Evolutionary conservation across 2,888 invertebrate genomes (phyloP).

Genomic region (Phytoseiulus persimilis): DNA sequence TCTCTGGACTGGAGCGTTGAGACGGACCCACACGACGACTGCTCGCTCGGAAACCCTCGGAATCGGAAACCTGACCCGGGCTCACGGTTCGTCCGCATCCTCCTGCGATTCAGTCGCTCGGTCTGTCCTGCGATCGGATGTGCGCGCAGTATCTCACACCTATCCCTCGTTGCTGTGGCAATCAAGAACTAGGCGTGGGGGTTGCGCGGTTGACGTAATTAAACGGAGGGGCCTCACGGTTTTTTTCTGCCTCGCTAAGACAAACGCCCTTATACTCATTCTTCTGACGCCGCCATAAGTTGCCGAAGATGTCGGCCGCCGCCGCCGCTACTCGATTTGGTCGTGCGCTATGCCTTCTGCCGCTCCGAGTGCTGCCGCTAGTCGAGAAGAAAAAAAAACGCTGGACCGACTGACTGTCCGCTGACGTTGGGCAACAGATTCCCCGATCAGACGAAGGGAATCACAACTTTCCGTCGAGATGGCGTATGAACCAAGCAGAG

Average conservation of each 20-base stretch:
- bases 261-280: conserved; percentile 5
- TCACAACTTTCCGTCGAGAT: background rate
- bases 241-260: background rate
- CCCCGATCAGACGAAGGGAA: background rate
- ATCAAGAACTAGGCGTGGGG: conserved; percentile 5
- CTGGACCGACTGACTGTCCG: background rate
- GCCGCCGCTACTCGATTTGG: background rate
- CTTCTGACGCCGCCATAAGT: conserved; percentile 5
- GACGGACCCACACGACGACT: no score
- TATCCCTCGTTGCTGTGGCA: background rate
- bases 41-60: no score
- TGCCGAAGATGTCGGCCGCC: background rate
- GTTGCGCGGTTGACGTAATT: conserved; percentile 5
- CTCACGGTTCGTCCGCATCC: no score
- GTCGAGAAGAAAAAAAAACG: background rate
- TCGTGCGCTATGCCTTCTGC: background rate
- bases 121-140: background rate
- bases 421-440: background rate
- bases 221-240: background rate
- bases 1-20: no score
- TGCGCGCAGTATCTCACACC: background rate
- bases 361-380: background rate
- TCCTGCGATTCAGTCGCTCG: no score
- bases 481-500: no score
- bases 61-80: no score